Evolutionary conservation across 2,888 invertebrate genomes (phyloP), one percentile per base, ranked within the genome.

Genomic region (Stenodera caucasica): DNA sequence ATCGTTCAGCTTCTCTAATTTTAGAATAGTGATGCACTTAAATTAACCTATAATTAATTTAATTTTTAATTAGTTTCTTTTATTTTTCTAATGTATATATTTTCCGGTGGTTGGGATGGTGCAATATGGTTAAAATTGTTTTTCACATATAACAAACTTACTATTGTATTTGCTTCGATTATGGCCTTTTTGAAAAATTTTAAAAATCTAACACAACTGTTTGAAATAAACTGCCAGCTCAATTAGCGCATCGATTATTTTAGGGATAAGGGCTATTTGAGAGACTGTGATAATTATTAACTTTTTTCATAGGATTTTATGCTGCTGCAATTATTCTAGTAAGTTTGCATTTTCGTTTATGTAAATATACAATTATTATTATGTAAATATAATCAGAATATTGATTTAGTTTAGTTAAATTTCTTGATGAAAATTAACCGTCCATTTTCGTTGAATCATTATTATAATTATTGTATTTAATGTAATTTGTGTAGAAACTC

Each of bases 1-100:
- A 93, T 82, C 88, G 92, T 74, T 90, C 92, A 70, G 90, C 91
- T 72, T 92, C 92, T 70, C 86, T 81, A 57, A 81, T 91, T 82
- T 84, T 88, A 78, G 84, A 84, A 75, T 84, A 83, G 58, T 32
- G 30, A 26, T n/a, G 37, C 53, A 21, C 32, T 29, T 6, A 32
- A n/a, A 49, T 23, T 35, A 40, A 23, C 2, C 52, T 26, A 26
- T 26, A 4, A 45, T 26, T 55, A 29, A n/a, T 37, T 12, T 9
- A 23, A 45, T 6, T 45, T 53, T 55, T 45, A 55, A 40, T 45
- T 32, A 26, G 54, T 12, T 26, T 21, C 33, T 29, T 60, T 45
- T 59, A 61, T 53, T 67, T 59, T 60, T 66, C 18, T 49, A 55
- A 55, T 65, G 53, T 55, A 61, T 49, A 54, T 50, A 60, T 61